Base-by-base conservation (phyloP, 2,888 invertebrate genomes). In the Ommatoiulus sabulosus region DNA sequence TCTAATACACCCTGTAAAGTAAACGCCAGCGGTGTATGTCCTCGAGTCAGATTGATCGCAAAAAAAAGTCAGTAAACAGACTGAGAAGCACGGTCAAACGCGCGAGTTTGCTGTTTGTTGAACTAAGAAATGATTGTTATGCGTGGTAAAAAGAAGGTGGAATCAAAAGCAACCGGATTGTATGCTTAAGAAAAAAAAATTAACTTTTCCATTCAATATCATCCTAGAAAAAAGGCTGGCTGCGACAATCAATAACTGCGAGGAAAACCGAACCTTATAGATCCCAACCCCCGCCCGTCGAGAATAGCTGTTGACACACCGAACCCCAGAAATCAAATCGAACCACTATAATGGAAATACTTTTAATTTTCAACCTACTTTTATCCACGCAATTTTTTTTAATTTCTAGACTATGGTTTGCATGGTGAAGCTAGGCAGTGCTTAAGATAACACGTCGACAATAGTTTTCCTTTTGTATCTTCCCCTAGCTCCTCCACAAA, bases 141-240 rank as follows among this genome's bases (percentile, higher is more conserved):
- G 72, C 72, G 10, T 24, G 72, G 72, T 24, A 72, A 52, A 52
- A 52, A 52, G 10, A 35, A 52, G 52, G 52, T 15, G 52, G 52
- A 52, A 52, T 52, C 52, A 52, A 12, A 35, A 52, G 52, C 52
- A 10, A 15, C 10, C 72, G 24, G 72, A 24, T 20, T 72, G 72
- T 72, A 72, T 72, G 72, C 12, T 72, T 24, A 72, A 72, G 72
- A 72, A 72, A 72, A 35, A 35, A 72, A 72, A 72, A 72, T 72
- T 72, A 72, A 72, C 72, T 72, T 72, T 35, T 10, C 10, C 72
- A 24, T 24, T 24, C 72, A 72, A 72, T 72, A 24, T 72, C 72
- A 24, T 72, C 24, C 24, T 72, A 24, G 8, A 72, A 72, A n/a
- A 72, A n/a, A 24, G 10, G 72, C 24, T 35, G 35, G 35, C 10